Conservation (phyloP, 2,888 invertebrate species). For the Pterobdella sp. region DNA sequence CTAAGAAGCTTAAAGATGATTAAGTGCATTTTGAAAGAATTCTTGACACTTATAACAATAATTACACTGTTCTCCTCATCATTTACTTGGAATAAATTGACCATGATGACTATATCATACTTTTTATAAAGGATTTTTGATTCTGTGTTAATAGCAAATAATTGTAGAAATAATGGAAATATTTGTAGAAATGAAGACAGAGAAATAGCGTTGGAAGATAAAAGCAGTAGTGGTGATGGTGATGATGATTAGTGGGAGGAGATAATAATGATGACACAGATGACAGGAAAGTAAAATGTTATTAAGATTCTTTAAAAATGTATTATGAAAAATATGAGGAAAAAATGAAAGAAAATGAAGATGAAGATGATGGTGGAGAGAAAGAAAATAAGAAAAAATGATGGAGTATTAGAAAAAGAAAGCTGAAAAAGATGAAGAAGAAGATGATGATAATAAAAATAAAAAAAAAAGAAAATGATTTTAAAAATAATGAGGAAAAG, state of each 20-base stretch:
- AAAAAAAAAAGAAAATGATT: not conserved
- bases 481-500: slow-evolving; percentile 1
- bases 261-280: not conserved
- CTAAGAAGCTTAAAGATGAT: too few species aligned
- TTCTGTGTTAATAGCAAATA: too few species aligned
- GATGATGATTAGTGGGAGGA: not conserved
- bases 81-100: too few species aligned
- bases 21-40: too few species aligned
- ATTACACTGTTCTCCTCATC: too few species aligned
- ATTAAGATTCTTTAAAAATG: not conserved
- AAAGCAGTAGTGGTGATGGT: not conserved
- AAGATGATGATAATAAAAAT: not conserved
- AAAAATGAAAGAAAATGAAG: not conserved
- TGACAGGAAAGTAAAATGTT: not conserved
- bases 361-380: not conserved
- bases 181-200: too few species aligned
- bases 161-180: too few species aligned
- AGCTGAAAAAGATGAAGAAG: not conserved
- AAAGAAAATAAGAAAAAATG: slow-evolving; percentile 2
- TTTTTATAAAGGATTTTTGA: too few species aligned
- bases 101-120: too few species aligned
- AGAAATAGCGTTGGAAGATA: not conserved
- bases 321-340: not conserved
- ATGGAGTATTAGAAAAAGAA: not conserved
- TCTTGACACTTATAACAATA: too few species aligned